Evolutionary conservation across 2,888 invertebrate genomes (phyloP).

Genomic region (Mantis religiosa): DNA sequence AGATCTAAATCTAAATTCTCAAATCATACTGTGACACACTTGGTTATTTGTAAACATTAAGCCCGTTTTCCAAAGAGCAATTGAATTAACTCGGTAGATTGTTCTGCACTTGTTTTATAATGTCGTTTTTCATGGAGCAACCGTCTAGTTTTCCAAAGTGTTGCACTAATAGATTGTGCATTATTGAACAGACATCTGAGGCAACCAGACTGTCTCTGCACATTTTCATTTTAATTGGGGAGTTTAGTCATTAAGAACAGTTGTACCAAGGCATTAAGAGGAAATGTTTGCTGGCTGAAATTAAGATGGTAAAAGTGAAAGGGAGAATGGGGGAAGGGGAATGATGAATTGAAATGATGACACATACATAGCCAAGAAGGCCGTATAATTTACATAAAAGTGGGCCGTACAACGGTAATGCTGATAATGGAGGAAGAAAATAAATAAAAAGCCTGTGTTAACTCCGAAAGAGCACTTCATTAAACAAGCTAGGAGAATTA

Average conservation of each 20-base stretch:
- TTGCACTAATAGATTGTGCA: no score
- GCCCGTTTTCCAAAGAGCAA: no score
- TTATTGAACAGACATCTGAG: neutral
- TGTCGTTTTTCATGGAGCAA: no score
- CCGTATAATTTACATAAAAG: neutral
- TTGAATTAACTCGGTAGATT: no score
- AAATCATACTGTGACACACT: no score
- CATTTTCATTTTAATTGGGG: neutral
- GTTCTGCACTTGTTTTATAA: no score
- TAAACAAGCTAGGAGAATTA: neutral
- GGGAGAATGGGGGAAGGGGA: neutral
- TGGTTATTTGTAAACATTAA: no score
- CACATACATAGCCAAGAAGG: neutral
- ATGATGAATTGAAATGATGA: neutral
- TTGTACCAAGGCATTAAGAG: neutral
- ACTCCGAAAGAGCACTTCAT: neutral
- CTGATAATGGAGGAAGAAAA: neutral
- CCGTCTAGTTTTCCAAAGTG: no score
- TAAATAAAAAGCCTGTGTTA: neutral
- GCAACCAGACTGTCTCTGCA: neutral
- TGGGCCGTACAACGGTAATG: neutral
- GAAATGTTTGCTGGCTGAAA: neutral
- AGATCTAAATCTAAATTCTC: no score
- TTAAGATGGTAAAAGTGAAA: neutral
- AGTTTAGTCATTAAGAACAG: neutral